A percentile compares a stretch with the other conserved stretches of the same genome.
Evolutionary conservation across 2,113 vertebrate genomes (phyloP).

Genomic region (Corythornis cristatus): DNA sequence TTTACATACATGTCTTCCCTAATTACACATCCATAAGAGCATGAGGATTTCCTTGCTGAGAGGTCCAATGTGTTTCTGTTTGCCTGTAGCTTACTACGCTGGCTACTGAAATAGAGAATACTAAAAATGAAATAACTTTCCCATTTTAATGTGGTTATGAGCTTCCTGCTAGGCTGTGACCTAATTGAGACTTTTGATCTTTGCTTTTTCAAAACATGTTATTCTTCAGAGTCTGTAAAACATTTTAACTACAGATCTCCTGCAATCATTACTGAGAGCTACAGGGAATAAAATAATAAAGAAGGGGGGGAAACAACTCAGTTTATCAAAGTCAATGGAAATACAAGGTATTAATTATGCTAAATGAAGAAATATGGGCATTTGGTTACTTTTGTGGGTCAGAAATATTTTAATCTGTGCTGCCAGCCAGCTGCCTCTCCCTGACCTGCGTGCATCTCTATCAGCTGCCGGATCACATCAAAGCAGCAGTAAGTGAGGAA

Average conservation of each 20-base stretch:
- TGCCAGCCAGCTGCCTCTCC: slow-evolving; percentile 73
- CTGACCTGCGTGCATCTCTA: slow-evolving; percentile 60
- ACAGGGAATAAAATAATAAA: slow-evolving; percentile 19
- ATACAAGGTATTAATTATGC: slow-evolving; percentile 84
- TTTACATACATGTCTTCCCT: not conserved
- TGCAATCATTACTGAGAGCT: slow-evolving; percentile 70
- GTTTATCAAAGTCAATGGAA: slow-evolving; percentile 81
- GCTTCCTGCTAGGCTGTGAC: slow-evolving; percentile 75
- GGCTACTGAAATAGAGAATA: slow-evolving; percentile 49
- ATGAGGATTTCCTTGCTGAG: slow-evolving; percentile 47
- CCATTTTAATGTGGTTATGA: slow-evolving; percentile 78
- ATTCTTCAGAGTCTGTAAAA: slow-evolving; percentile 78
- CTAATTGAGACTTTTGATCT: slow-evolving; percentile 83
- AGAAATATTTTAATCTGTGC: slow-evolving; percentile 70
- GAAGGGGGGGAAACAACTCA: not conserved
- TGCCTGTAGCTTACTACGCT: slow-evolving; percentile 21
- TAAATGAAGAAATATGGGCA: slow-evolving; percentile 87
- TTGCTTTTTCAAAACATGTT: slow-evolving; percentile 58
- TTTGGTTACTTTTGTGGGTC: slow-evolving; percentile 70
- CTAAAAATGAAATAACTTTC: slow-evolving; percentile 73
- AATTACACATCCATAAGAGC: slow-evolving; percentile 26
- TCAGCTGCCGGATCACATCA: slow-evolving; percentile 75
- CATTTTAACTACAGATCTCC: slow-evolving; percentile 68
- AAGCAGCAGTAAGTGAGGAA: slow-evolving; percentile 67
- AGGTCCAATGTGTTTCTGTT: not conserved